These are phyloP conservation scores for Micromussa lordhowensis DNA, from an alignment of 92 coral and sea anemone species.

Conservation along the genomic window DNA sequence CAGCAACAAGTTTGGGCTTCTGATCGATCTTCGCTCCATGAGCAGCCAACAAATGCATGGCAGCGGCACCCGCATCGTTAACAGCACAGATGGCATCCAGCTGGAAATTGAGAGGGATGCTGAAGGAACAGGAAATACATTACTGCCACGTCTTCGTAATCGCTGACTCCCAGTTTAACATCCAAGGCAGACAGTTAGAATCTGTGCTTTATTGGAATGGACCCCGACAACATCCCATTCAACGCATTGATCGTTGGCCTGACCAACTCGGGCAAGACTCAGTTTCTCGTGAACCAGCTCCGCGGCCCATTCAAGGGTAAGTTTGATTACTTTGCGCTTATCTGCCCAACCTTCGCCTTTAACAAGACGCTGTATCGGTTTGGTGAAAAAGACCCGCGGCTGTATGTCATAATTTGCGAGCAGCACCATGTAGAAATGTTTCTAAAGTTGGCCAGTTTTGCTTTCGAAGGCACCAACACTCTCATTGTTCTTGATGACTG, in stretches of 20 bases:
- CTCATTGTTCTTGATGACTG: too few relatives aligned
- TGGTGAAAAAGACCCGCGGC: too few relatives aligned
- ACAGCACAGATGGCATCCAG: not conserved
- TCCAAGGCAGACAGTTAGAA: not conserved
- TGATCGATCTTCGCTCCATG: slow-evolving; percentile 7
- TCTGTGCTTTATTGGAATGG: not conserved
- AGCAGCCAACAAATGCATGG: not conserved
- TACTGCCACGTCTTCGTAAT: not conserved
- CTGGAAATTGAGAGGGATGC: not conserved
- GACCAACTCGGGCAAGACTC: too few relatives aligned
- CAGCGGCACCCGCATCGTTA: not conserved
- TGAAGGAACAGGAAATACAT: not conserved
- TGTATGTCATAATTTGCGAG: too few relatives aligned
- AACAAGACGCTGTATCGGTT: not conserved
- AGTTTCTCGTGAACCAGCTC: too few relatives aligned
- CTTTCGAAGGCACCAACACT: slow-evolving; percentile 35
- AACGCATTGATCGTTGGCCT: too few relatives aligned
- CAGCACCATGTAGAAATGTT: not conserved
- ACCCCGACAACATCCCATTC: too few relatives aligned
- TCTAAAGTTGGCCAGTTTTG: not conserved
- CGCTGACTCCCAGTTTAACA: not conserved
- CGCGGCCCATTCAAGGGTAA: slow-evolving; percentile 1
- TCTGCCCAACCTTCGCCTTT: slow-evolving; percentile 24
- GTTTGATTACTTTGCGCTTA: slow-evolving; percentile 14
- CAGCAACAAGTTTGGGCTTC: not conserved